phyloP scores from a whole-genome alignment of 1,140 invertebrate genomes.

The Dinothrombium tinctorium region DNA sequence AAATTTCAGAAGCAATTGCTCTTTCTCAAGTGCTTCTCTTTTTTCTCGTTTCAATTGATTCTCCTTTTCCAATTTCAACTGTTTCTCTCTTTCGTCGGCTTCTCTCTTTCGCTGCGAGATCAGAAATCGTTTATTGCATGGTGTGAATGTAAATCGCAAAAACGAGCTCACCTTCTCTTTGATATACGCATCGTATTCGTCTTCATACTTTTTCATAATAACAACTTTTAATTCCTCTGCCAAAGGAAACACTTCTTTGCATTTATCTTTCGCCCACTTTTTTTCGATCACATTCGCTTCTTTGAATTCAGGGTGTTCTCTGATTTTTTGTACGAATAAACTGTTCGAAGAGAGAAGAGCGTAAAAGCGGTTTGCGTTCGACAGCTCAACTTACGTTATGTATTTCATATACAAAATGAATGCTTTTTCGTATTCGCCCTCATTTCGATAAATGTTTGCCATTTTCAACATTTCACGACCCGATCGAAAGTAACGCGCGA shows the following conservation, averaged over 20 bases:
- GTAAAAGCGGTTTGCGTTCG: not conserved
- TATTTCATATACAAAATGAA: conserved; percentile 76
- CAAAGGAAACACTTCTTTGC: conserved; percentile 53
- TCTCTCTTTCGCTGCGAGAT: conserved; percentile 16
- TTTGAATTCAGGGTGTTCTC: conserved; percentile 55
- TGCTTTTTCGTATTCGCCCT: conserved; percentile 60
- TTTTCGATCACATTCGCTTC: conserved; percentile 39
- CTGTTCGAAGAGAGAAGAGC: conserved; percentile 23
- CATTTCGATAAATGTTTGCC: conserved; percentile 62
- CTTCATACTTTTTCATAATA: conserved; percentile 44
- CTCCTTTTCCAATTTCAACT: conserved; percentile 15
- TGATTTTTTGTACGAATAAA: conserved; percentile 71
- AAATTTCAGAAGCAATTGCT: conserved; percentile 8
- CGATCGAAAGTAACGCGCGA: conserved; percentile 35
- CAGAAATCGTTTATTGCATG: not conserved
- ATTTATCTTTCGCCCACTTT: conserved; percentile 34
- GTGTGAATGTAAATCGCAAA: not conserved
- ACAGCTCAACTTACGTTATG: conserved; percentile 40
- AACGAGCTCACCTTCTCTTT: conserved; percentile 26
- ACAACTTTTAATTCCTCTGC: conserved; percentile 59
- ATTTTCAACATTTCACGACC: conserved; percentile 69
- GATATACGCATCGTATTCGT: conserved; percentile 40
- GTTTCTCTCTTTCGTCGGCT: conserved; percentile 24
- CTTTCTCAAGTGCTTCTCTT: too few species aligned
- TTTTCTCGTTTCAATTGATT: conserved; percentile 19